phyloP scores from a whole-genome alignment of 2,888 invertebrate genomes.

The Mythimna albipuncta region DNA sequence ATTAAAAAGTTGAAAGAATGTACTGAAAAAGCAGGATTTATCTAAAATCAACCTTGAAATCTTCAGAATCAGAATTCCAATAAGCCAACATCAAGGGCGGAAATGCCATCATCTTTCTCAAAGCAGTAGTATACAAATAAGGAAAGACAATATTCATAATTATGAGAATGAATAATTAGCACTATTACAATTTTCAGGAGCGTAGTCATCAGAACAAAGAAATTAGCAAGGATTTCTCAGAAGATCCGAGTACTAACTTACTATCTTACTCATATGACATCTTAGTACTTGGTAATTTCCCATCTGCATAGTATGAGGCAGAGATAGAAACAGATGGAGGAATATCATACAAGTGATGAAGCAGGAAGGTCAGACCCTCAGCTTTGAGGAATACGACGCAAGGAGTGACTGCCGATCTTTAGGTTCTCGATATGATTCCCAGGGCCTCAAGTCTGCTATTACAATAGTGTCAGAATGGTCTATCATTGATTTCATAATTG shows the following conservation, averaged over 20 bases:
- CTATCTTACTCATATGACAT: slow-evolving; percentile 28
- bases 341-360: no score
- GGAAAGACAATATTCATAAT: slow-evolving; percentile 22
- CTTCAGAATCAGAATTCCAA: slow-evolving; percentile 7
- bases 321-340: no score
- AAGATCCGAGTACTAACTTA: slow-evolving; percentile 22
- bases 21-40: not conserved
- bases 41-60: not conserved
- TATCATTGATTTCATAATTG: no score
- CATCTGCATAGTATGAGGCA: slow-evolving; percentile 14
- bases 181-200: slow-evolving; percentile 21
- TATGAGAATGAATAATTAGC: slow-evolving; percentile 41
- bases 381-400: no score
- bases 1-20: not conserved
- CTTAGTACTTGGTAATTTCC: slow-evolving; percentile 11
- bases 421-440: no score
- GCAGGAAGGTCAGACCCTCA: no score
- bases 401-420: no score
- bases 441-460: no score
- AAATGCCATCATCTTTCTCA: slow-evolving; percentile 6
- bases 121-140: slow-evolving; percentile 23
- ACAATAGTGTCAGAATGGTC: no score
- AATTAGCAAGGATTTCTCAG: slow-evolving; percentile 35
- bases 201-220: slow-evolving; percentile 19
- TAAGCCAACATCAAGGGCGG: not conserved